These are phyloP conservation scores for Nannobrachium achirus DNA, from an alignment of 2,113 vertebrate genomes.

Conservation along the genomic window DNA sequence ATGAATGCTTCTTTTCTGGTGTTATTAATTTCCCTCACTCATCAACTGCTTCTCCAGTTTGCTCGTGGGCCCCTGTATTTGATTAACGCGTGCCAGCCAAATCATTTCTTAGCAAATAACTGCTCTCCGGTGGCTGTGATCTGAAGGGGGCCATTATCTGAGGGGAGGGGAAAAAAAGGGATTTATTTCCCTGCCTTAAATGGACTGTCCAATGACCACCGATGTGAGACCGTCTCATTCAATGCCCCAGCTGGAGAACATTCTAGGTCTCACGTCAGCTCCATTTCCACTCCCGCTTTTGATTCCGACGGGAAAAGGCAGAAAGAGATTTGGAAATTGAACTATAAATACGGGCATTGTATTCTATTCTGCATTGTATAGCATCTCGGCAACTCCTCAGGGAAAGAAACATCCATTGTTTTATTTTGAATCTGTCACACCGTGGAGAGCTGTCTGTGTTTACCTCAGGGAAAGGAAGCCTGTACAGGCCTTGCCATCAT, in stretches of 20 bases:
- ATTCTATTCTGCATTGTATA: too few species aligned
- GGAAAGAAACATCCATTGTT: not conserved
- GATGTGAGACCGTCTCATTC: constrained; percentile 23
- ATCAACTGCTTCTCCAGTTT: constrained; percentile 48
- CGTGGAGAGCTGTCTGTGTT: too few species aligned
- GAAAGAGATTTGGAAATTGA: not conserved
- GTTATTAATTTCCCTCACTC: constrained; percentile 42
- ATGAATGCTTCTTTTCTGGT: constrained; percentile 9
- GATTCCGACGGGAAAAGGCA: not conserved
- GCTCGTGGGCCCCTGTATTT: constrained; percentile 56
- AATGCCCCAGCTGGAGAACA: constrained; percentile 14
- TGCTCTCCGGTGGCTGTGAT: constrained; percentile 46
- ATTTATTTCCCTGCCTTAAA: constrained; percentile 45
- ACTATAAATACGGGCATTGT: not conserved
- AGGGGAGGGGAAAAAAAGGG: constrained; percentile 34
- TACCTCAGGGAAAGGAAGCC: too few species aligned
- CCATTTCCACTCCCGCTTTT: not conserved
- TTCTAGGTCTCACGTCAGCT: constrained; percentile 1
- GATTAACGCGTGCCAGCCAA: constrained; percentile 59
- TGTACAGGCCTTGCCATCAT: too few species aligned
- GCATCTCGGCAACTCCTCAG: too few species aligned
- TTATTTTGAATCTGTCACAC: not conserved
- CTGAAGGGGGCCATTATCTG: constrained; percentile 43
- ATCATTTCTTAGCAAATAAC: constrained; percentile 42
- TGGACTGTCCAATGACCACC: constrained; percentile 27